phyloP scores from a whole-genome alignment of 2,888 invertebrate genomes.

The Drosophila birchii region DNA sequence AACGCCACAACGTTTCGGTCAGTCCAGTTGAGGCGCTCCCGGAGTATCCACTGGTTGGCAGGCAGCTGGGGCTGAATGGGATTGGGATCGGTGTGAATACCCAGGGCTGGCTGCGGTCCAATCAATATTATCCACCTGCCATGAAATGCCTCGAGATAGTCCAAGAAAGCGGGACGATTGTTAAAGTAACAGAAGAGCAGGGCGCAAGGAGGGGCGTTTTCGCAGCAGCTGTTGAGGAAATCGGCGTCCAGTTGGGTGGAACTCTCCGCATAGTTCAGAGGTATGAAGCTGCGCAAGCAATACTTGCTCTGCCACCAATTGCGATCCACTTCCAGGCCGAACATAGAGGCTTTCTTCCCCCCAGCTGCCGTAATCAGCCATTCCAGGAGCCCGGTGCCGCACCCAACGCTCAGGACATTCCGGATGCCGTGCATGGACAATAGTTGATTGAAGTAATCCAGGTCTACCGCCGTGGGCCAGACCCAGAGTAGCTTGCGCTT shows the following conservation, averaged over 20 bases:
- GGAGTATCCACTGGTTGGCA: constrained; percentile 86
- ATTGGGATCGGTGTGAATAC: constrained; percentile 89
- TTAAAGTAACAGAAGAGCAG: constrained; percentile 94
- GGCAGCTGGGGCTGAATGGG: constrained; percentile 87
- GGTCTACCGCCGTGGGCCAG: constrained; percentile 88
- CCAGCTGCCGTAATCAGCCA: constrained; percentile 89
- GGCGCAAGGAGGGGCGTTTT: constrained; percentile 83
- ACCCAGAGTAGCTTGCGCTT: constrained; percentile 89
- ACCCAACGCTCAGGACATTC: constrained; percentile 89
- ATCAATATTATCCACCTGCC: constrained; percentile 90
- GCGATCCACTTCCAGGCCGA: constrained; percentile 91
- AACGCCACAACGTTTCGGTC: constrained; percentile 89
- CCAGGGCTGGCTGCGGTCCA: constrained; percentile 88
- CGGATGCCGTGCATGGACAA: constrained; percentile 85
- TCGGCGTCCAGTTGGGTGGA: constrained; percentile 53
- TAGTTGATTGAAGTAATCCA: constrained; percentile 83
- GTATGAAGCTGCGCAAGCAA: constrained; percentile 89
- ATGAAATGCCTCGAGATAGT: constrained; percentile 88
- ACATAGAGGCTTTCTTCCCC: constrained; percentile 38
- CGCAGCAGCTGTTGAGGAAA: constrained; percentile 85
- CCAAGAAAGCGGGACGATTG: constrained; percentile 88
- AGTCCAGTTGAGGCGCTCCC: constrained; percentile 86
- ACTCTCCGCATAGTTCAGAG: constrained; percentile 86
- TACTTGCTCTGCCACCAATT: constrained; percentile 93
- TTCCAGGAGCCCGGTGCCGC: constrained; percentile 92